phyloP scores from a whole-genome alignment of 2,113 vertebrate genomes.

The Ciconia boyciana region DNA sequence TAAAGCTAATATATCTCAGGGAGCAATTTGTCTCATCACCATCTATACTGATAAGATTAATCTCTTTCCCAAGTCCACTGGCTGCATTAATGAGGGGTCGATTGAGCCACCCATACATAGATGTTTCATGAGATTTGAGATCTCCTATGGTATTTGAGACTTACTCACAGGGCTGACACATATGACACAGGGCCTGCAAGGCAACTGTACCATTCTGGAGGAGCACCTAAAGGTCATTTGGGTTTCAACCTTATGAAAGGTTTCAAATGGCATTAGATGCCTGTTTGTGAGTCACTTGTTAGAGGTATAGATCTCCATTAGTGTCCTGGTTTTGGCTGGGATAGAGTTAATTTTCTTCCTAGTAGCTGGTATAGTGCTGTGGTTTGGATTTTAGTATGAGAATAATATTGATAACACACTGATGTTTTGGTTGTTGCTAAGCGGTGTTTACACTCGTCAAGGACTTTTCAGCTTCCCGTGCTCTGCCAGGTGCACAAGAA shows the following conservation, averaged over 20 bases:
- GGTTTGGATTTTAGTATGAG: no score
- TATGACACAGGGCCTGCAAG: background rate
- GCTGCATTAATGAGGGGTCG: background rate
- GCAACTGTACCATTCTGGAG: background rate
- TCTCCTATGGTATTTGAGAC: accelerated
- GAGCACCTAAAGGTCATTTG: background rate
- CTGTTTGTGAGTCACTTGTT: background rate
- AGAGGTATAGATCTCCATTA: background rate
- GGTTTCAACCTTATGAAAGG: background rate
- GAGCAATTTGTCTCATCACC: background rate
- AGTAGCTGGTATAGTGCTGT: no score
- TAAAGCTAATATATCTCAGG: background rate
- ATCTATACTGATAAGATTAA: background rate
- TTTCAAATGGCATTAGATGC: background rate
- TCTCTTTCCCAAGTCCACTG: background rate
- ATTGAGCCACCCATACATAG: background rate
- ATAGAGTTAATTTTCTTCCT: no score
- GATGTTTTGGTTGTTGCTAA: no score
- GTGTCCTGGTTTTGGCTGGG: no score
- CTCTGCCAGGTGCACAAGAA: no score
- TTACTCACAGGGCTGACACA: background rate
- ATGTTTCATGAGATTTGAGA: background rate
- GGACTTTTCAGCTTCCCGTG: no score
- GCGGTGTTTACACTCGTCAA: no score
- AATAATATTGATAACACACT: no score